phyloP scores from a whole-genome alignment of 2,888 invertebrate species.

The Caenorhabditis sinica region DNA sequence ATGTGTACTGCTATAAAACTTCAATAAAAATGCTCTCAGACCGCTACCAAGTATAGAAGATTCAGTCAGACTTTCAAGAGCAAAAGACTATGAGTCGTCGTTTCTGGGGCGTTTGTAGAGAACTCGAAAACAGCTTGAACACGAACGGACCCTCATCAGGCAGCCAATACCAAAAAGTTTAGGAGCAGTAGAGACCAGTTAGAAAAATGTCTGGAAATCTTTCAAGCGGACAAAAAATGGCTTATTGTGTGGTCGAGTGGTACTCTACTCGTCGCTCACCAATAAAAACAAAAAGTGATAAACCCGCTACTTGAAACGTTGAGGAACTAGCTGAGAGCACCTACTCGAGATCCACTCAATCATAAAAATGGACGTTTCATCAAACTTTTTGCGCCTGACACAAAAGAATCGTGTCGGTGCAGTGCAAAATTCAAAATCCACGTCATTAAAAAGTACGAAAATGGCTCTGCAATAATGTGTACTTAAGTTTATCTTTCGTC shows the following conservation, averaged over 20 bases:
- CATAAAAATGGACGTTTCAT: constrained; percentile 50
- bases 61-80: not conserved
- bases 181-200: not conserved
- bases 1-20: constrained; percentile 22
- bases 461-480: no score
- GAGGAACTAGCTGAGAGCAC: constrained; percentile 58
- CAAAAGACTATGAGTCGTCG: not conserved
- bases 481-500: not conserved
- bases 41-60: constrained; percentile 2
- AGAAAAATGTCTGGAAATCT: constrained; percentile 54
- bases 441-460: constrained; percentile 17
- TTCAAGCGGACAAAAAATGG: constrained; percentile 56
- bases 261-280: constrained; percentile 50
- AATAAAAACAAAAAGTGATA: constrained; percentile 56
- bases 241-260: constrained; percentile 65
- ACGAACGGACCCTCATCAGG: constrained; percentile 16
- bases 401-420: constrained; percentile 15
- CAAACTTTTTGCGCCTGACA: constrained; percentile 18
- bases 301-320: constrained; percentile 61
- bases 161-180: constrained; percentile 25
- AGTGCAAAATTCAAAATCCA: not conserved
- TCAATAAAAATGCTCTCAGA: constrained; percentile 11
- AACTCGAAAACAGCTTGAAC: constrained; percentile 29
- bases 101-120: not conserved
- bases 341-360: constrained; percentile 63